Evolutionary conservation across 2,888 invertebrate species (phyloP), one percentile per base, ranked within the genome.

Genomic region (Agriopis aurantiaria): DNA sequence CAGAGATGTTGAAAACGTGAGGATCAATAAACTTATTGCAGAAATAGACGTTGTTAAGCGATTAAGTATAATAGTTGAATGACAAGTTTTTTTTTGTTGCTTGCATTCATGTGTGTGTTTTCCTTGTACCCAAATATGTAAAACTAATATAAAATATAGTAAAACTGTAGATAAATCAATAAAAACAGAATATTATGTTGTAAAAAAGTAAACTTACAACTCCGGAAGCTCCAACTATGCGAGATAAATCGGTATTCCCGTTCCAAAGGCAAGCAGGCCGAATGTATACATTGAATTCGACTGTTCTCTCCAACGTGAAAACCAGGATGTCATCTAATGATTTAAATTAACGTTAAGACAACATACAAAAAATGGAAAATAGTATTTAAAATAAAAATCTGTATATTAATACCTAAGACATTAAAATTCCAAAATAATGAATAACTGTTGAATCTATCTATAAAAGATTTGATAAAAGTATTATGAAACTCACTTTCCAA

Each of bases 181-280:
- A 11, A 49, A n/a, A 11, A 43, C 12, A 33, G 17, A 11, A 23
- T 23, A 51, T n/a, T 9, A 17, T 8, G 9, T 17, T 1, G 10
- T 51, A 12, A 23, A 52, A 23, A 52, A 23, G 1, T 23, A 4
- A 77, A 87, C 92, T 88, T 77, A 95, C 95, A 71, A 91, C 89
- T 53, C 92, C 94, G 8, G 88, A 86, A 66, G 85, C 85, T 10
- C 93, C 94, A 1, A 93, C 90, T 23, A 95, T 82, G 3, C 81
- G 73, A 17, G 80, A 83, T 1, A 89, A 85, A 12, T 92, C 89
- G 0, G 80, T 75, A 46, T 91, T 84, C 0, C 92, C 92, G 3
- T 82, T 85, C 96, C 96, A 96, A 0, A 96, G 86, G 74, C 96
- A 96, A 48, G 95, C 92, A 0, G 96, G 95, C 46, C 94, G 88